Conservation (phyloP, 2,797 vertebrate genomes). For the Distichodus sexfasciatus region DNA sequence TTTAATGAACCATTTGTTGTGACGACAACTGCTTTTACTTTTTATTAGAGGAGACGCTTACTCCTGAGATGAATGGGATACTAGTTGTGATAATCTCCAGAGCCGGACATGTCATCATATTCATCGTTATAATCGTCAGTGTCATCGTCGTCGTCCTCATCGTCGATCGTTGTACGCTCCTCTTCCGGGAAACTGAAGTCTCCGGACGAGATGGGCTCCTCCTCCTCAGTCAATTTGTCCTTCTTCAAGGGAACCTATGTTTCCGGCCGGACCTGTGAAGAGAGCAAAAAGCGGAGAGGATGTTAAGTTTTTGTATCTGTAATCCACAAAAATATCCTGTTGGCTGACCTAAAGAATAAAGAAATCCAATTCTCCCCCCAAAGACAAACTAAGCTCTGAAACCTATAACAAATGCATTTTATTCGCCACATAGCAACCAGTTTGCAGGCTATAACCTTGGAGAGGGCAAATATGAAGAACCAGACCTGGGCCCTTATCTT, state of each 20-base stretch:
- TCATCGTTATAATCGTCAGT: constrained; percentile 51
- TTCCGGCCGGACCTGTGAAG: constrained; percentile 86
- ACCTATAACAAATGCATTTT: no score
- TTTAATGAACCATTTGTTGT: no score
- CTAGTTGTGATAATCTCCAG: constrained; percentile 71
- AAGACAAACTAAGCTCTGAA: no score
- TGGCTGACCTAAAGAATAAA: no score
- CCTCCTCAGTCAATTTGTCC: constrained; percentile 53
- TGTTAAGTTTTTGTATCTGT: no score
- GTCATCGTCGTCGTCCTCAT: constrained; percentile 44
- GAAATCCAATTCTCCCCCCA: no score
- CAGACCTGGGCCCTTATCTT: constrained; percentile 5
- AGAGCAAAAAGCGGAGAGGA: background rate
- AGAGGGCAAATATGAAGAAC: background rate
- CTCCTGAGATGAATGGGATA: background rate
- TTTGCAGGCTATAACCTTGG: background rate
- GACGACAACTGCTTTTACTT: background rate
- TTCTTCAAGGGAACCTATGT: constrained; percentile 83
- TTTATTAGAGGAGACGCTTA: background rate
- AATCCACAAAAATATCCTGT: no score
- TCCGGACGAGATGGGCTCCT: constrained; percentile 79
- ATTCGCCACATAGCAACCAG: no score
- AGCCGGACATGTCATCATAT: constrained; percentile 77
- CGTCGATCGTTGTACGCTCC: constrained; percentile 64
- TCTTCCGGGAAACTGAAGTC: constrained; percentile 68